phyloP scores from a whole-genome alignment of 2,113 vertebrate species.

The Alouatta palliata region DNA sequence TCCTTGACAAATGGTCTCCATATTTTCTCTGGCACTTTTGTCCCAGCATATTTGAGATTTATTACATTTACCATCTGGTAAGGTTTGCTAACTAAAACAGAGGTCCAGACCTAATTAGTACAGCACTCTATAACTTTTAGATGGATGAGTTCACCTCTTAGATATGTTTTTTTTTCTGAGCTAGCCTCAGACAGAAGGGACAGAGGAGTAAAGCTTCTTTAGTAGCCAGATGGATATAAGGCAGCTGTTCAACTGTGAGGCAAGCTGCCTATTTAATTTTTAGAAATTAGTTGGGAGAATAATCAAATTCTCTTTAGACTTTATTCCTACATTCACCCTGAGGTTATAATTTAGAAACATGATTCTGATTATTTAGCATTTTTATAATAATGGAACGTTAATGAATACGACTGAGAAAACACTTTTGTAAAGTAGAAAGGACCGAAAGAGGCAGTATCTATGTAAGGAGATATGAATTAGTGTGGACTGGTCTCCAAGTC shows the following conservation, averaged over 20 bases:
- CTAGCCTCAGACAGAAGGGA: not conserved
- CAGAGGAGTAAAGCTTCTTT: not conserved
- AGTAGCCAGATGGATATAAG: not conserved
- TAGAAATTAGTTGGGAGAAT: slow-evolving; percentile 44
- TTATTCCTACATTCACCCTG: slow-evolving; percentile 41
- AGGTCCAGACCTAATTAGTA: not conserved
- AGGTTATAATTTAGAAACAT: slow-evolving; percentile 51
- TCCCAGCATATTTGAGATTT: not conserved
- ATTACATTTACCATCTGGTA: not conserved
- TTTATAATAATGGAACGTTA: slow-evolving; percentile 42
- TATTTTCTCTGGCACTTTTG: not conserved
- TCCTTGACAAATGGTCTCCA: not conserved
- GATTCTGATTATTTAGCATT: slow-evolving; percentile 52
- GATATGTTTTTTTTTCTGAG: slow-evolving; percentile 47
- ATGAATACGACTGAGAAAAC: slow-evolving; percentile 47
- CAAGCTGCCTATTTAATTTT: slow-evolving; percentile 38
- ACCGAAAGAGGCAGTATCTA: not conserved
- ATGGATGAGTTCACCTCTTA: not conserved
- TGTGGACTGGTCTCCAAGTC: not conserved
- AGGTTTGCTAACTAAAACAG: not conserved
- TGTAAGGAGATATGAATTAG: not conserved
- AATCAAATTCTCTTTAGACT: slow-evolving; percentile 52
- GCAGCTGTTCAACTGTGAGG: not conserved
- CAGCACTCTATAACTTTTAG: not conserved
- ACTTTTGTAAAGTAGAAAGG: not conserved